Percentiles rank a stretch among this genome's conserved stretches.
phyloP scores from a whole-genome alignment of 1,140 invertebrate species.

The Formica selysi region DNA sequence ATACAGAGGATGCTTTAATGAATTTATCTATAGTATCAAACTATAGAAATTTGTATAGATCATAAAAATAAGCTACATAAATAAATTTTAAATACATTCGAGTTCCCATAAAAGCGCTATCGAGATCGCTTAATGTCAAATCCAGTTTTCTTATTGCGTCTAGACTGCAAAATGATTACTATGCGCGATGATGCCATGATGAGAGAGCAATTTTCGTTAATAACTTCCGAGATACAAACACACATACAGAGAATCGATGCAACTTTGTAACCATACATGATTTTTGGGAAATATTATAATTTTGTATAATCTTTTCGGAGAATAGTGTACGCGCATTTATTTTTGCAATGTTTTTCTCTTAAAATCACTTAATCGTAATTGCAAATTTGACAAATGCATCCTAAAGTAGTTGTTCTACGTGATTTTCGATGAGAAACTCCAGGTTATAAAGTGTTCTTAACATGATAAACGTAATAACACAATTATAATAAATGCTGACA shows the following conservation, averaged over 20 bases:
- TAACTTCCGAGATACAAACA: neutral
- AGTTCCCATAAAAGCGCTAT: neutral
- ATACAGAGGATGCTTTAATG: no score
- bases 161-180: neutral
- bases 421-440: conserved; percentile 52
- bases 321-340: neutral
- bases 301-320: neutral
- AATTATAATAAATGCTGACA: conserved; percentile 78
- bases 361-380: neutral
- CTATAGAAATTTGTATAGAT: no score
- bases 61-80: no score
- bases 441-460: neutral
- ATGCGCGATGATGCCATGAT: neutral
- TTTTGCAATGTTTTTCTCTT: neutral
- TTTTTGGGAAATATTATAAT: neutral
- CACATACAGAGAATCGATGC: neutral
- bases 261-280: neutral
- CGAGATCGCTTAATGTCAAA: neutral
- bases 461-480: conserved; percentile 59
- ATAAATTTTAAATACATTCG: no score
- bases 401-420: neutral
- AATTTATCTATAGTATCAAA: no score
- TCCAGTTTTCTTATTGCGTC: neutral
- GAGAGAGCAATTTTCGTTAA: neutral
- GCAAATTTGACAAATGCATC: neutral